Evolutionary conservation across 1,140 invertebrate species (phyloP).

Genomic region (Aleiodes sp.): DNA sequence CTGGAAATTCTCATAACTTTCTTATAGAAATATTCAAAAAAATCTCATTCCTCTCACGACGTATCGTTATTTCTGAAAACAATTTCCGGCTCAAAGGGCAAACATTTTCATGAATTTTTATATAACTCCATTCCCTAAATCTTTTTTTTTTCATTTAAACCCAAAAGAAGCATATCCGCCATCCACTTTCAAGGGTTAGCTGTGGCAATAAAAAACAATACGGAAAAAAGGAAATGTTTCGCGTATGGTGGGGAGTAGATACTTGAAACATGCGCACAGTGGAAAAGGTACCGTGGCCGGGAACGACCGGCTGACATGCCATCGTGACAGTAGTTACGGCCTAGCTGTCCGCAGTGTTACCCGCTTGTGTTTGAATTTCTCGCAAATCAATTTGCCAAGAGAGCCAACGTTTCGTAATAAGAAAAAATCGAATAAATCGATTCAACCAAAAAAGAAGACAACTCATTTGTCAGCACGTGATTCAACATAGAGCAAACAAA

Average conservation of each 20-base stretch:
- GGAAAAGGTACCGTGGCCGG: neutral
- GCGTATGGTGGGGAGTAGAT: neutral
- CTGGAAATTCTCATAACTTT: no score
- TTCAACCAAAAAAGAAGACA: no score
- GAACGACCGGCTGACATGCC: conserved; percentile 24
- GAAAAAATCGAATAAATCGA: neutral
- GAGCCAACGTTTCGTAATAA: neutral
- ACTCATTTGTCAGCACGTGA: no score
- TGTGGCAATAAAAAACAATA: no score
- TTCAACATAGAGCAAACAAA: neutral
- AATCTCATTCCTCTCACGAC: no score
- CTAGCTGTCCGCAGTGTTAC: conserved; percentile 22
- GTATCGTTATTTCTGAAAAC: no score
- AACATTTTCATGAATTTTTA: no score
- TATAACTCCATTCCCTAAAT: no score
- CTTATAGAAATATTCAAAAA: no score
- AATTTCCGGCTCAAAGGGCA: no score
- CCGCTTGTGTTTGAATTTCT: neutral
- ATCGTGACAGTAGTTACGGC: conserved; percentile 29
- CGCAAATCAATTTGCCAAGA: no score
- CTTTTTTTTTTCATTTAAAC: neutral
- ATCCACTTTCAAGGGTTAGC: neutral
- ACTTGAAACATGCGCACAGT: conserved; percentile 1
- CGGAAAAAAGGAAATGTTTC: neutral
- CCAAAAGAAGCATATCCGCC: neutral